Percentiles rank a stretch among this genome's conserved stretches.
Evolutionary conservation across 92 coral and sea anemone genomes (phyloP).

Genomic region (Anthopleura xanthogrammica): DNA sequence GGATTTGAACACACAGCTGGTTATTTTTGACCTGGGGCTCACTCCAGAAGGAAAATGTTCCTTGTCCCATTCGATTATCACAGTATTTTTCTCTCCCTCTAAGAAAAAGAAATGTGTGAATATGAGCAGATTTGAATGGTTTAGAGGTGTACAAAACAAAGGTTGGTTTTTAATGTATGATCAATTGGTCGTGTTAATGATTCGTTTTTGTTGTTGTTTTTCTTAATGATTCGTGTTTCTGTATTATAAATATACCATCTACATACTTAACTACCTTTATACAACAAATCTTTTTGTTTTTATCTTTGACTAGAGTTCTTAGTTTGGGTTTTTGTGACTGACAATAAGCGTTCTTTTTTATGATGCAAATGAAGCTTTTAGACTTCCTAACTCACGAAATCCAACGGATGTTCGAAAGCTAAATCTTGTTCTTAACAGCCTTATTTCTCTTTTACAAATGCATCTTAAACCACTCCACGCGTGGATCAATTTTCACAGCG

Average conservation of each 20-base stretch:
- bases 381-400: slow-evolving; percentile 15
- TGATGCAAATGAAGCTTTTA: slow-evolving; percentile 21
- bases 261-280: neutral
- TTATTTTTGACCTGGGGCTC: neutral
- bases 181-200: neutral
- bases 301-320: neutral
- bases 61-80: neutral
- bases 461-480: slow-evolving; percentile 15
- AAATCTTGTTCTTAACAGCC: slow-evolving; percentile 17
- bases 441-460: slow-evolving; percentile 11
- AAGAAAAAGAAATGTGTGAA: neutral
- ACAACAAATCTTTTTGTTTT: neutral
- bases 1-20: neutral
- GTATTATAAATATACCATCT: neutral
- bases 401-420: slow-evolving; percentile 17
- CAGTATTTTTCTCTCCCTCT: neutral
- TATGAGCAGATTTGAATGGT: neutral
- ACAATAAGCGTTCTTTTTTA: neutral
- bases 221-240: neutral
- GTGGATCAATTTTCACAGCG: slow-evolving; percentile 12
- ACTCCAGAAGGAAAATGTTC: neutral
- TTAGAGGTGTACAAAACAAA: neutral
- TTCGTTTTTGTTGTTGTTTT: neutral
- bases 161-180: neutral
- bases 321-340: slow-evolving; percentile 1